Conservation (phyloP, 2,888 invertebrate genomes). For the Amblyjoppa fuscipennis region DNA sequence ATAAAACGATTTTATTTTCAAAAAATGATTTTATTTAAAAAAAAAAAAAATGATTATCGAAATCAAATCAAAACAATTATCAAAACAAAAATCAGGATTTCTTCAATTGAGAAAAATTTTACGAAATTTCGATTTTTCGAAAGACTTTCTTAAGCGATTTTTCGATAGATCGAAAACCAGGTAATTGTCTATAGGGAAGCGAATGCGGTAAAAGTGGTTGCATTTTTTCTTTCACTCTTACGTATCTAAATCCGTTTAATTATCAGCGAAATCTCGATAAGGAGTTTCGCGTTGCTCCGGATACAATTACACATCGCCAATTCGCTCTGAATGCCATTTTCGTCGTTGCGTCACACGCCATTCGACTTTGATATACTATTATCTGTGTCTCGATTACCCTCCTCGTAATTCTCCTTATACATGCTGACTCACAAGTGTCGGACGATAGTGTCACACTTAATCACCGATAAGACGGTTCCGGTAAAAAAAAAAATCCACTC, state of each 20-base stretch:
- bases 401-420: background rate
- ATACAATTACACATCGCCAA: background rate
- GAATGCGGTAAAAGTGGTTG: background rate
- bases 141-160: too few relatives aligned
- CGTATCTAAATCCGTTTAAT: background rate
- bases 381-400: background rate
- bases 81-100: too few relatives aligned
- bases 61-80: too few relatives aligned
- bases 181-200: background rate
- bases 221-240: too few relatives aligned
- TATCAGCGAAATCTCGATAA: background rate
- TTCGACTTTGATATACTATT: conserved; percentile 63
- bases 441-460: background rate
- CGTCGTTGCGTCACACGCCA: conserved; percentile 21
- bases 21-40: too few relatives aligned
- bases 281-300: background rate
- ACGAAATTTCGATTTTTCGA: too few relatives aligned
- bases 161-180: too few relatives aligned
- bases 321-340: background rate
- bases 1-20: too few relatives aligned
- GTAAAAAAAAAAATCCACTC: background rate
- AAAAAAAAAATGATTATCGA: too few relatives aligned
- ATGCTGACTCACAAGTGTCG: background rate
- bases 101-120: too few relatives aligned
- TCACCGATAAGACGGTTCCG: background rate